Evolutionary conservation across 2,888 invertebrate species (phyloP).

Genomic region (Stenchaetothrips biformis): DNA sequence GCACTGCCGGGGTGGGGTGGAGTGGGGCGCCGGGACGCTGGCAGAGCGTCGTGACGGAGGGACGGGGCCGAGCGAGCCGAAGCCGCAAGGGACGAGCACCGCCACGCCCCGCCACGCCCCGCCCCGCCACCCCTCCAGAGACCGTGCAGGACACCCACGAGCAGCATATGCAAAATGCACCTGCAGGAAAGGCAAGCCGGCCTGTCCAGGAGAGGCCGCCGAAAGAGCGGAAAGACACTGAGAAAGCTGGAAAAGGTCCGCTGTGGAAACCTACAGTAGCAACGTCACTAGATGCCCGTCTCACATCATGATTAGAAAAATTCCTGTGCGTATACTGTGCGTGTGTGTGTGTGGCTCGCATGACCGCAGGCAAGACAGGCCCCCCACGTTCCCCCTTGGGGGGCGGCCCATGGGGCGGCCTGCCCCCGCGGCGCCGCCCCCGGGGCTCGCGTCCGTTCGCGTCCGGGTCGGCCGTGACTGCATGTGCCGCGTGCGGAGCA

Average conservation of each 20-base stretch:
- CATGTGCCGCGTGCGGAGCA: no score
- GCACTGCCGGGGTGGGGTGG: background rate
- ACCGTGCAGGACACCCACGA: background rate
- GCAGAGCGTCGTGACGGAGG: background rate
- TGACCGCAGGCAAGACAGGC: no score
- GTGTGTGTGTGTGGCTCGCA: no score
- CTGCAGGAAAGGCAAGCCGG: background rate
- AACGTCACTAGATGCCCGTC: no score
- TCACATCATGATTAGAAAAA: no score
- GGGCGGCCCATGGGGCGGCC: no score
- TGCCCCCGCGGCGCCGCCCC: no score
- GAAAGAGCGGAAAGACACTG: background rate
- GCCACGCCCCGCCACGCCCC: background rate
- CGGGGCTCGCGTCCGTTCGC: no score
- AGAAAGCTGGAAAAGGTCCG: background rate
- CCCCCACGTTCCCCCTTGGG: no score
- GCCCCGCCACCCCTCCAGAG: background rate
- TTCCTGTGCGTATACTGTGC: no score
- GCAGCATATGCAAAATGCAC: constrained; percentile 1
- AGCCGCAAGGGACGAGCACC: background rate
- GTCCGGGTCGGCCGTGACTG: no score
- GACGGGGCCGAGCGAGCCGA: background rate
- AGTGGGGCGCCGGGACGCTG: background rate
- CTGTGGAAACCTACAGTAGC: no score
- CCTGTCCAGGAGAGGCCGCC: background rate